Evolutionary conservation across 2,888 invertebrate genomes (phyloP), one percentile per base, ranked within the genome.

Genomic region (Synanthedon andrenaeformis): DNA sequence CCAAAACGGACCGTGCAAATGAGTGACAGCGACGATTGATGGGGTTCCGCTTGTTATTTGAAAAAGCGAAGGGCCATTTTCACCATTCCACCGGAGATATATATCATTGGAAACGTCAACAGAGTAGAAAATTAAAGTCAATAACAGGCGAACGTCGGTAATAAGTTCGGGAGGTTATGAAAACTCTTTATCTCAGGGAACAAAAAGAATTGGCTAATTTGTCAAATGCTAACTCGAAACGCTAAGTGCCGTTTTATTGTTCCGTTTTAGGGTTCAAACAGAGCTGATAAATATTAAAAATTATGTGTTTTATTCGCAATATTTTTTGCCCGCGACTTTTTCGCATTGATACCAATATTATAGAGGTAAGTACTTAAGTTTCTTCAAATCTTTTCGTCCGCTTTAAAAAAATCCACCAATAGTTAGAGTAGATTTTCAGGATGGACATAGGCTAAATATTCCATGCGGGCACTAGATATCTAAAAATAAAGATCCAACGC

Each of bases 41-140:
- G 81, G 77, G 66, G 64, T 61, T 65, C 69, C 72, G 73, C 74
- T 82, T 83, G 86, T 85, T 85, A 85, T 87, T 85, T 87, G 85
- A 85, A 86, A 84, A 86, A 85, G 84, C 82, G 76, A 69, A 79
- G 73, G 78, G 74, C 79, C 79, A 83, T 84, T 86, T 76, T 69
- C 75, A 70, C 80, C 74, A 73, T 79, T 78, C 74, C 66, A 63
- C 68, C 62, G 65, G 64, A 80, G 79, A 73, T 80, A 85, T 84
- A 82, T 81, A 84, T 87, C 83, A 85, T 77, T 77, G 77, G 76
- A 72, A 79, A 81, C 80, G 86, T 84, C 83, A 85, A 85, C 80
- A 85, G 74, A 72, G 80, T 74, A 83, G 82, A 85, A 86, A 85
- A 85, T 86, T 85, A 85, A 85, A 85, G 82, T 84, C 82, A 85